A percentile compares a stretch with the other conserved stretches of the same genome.
Evolutionary conservation across 2,888 invertebrate genomes (phyloP).

Genomic region (Drosophila mettleri): DNA sequence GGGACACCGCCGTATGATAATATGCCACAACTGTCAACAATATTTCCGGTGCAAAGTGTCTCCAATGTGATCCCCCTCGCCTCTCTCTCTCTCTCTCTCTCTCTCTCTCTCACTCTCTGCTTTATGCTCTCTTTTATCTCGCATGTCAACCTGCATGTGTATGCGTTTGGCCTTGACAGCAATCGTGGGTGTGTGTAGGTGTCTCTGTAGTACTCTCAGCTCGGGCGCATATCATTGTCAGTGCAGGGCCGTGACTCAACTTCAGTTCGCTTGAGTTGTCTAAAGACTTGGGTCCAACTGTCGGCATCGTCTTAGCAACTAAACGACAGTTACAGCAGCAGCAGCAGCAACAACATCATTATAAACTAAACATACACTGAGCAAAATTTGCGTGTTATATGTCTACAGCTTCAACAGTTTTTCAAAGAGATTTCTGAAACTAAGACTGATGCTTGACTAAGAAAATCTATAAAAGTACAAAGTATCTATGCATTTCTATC

Average conservation of each 20-base stretch:
- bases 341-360: slow-evolving; percentile 61
- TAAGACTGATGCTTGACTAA: too few species aligned
- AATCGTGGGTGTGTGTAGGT: slow-evolving; percentile 5
- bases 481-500: too few species aligned
- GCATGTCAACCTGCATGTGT: slow-evolving; percentile 22
- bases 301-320: slow-evolving; percentile 77
- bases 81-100: not conserved
- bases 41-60: slow-evolving; percentile 68
- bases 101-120: not conserved
- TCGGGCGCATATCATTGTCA: slow-evolving; percentile 74
- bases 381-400: slow-evolving; percentile 22
- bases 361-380: slow-evolving; percentile 66
- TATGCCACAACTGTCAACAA: slow-evolving; percentile 81
- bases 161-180: slow-evolving; percentile 18
- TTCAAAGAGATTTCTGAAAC: too few species aligned
- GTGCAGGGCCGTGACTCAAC: slow-evolving; percentile 68
- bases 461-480: too few species aligned
- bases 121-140: not conserved
- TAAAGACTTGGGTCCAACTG: slow-evolving; percentile 77
- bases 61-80: slow-evolving; percentile 1
- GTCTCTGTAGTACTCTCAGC: slow-evolving; percentile 34
- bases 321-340: slow-evolving; percentile 61
- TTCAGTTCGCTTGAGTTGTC: slow-evolving; percentile 77
- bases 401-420: not conserved
- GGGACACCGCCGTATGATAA: slow-evolving; percentile 67